phyloP scores from a whole-genome alignment of 1,140 invertebrate genomes.

The Triops longicaudatus region DNA sequence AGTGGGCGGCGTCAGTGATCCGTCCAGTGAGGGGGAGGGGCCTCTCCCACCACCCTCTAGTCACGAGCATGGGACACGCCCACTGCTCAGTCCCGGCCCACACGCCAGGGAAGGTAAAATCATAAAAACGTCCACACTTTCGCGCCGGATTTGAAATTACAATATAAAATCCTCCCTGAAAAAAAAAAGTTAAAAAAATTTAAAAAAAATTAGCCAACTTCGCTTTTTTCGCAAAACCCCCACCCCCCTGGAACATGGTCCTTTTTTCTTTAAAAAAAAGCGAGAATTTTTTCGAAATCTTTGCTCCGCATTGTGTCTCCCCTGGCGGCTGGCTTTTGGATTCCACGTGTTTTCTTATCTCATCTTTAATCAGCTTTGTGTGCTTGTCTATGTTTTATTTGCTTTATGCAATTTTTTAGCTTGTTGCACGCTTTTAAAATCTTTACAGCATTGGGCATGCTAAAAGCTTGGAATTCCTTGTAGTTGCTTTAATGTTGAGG shows the following conservation, averaged over 20 bases:
- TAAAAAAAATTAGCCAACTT: not conserved
- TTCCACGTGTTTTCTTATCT: not conserved
- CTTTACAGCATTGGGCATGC: not conserved
- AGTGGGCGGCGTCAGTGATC: slow-evolving; percentile 16
- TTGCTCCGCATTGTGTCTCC: slow-evolving; percentile 4
- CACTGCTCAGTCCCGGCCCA: slow-evolving; percentile 18
- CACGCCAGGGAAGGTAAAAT: slow-evolving; percentile 28
- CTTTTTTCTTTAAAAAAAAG: not conserved
- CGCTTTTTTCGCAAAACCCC: not conserved
- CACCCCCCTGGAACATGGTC: not conserved
- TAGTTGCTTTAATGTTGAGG: not conserved
- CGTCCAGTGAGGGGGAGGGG: slow-evolving; percentile 17
- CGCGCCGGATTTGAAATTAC: too few species aligned
- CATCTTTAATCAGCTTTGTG: slow-evolving; percentile 1
- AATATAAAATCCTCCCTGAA: not conserved
- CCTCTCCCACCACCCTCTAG: slow-evolving; percentile 19
- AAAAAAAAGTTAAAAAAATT: not conserved
- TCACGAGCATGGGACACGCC: slow-evolving; percentile 23
- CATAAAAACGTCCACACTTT: not conserved
- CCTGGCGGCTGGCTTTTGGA: slow-evolving; percentile 8
- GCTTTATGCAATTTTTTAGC: not conserved
- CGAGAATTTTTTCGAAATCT: not conserved
- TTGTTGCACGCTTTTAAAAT: not conserved
- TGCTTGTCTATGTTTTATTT: not conserved
- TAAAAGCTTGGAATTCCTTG: not conserved